phyloP scores from a whole-genome alignment of 2,888 invertebrate genomes.

The Spodoptera picta region DNA sequence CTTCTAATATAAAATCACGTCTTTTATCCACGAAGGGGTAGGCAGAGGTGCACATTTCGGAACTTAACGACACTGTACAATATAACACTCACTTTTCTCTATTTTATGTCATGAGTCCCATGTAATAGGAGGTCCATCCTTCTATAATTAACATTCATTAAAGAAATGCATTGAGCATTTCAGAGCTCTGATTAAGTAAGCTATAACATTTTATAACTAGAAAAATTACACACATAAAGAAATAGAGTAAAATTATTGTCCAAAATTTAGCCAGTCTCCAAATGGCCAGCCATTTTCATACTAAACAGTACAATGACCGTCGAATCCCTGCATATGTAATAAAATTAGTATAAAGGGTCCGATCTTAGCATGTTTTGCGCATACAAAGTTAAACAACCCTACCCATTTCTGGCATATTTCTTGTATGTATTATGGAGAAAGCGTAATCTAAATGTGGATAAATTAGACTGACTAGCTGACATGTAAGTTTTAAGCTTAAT shows the following conservation, averaged over 20 bases:
- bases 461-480: constrained; percentile 46
- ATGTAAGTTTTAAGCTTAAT: constrained; percentile 47
- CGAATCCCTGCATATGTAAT: constrained; percentile 16
- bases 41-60: no score
- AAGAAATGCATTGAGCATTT: no score
- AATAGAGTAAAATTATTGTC: background rate
- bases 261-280: background rate
- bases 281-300: constrained; percentile 4
- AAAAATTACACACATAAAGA: background rate
- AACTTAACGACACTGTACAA: no score
- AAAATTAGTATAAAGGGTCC: constrained; percentile 24
- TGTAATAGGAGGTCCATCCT: background rate
- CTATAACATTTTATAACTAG: no score
- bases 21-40: no score
- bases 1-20: no score
- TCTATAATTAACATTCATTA: background rate
- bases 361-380: constrained; percentile 27
- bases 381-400: constrained; percentile 6
- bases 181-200: no score
- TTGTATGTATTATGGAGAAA: constrained; percentile 5
- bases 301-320: constrained; percentile 11
- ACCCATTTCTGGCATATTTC: constrained; percentile 1
- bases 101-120: no score
- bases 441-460: constrained; percentile 28
- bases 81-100: no score